Conservation (phyloP, 1,140 invertebrate species). For the Limonius californicus region DNA sequence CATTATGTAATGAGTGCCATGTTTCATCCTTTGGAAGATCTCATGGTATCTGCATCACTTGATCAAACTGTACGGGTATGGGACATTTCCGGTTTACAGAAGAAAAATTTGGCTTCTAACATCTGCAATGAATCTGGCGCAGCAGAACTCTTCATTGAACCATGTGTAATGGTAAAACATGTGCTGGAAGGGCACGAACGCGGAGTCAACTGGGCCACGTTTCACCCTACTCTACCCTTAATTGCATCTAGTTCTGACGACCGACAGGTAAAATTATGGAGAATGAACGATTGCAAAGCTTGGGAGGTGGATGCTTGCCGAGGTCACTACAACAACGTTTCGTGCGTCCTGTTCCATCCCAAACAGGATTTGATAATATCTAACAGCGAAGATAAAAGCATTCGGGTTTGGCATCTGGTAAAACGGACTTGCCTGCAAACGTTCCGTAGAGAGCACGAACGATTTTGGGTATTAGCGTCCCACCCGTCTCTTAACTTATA, state of each 20-base stretch:
- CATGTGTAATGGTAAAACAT: conserved; percentile 97
- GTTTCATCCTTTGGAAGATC: conserved; percentile 95
- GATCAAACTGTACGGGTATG: conserved; percentile 98
- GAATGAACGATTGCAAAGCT: conserved; percentile 96
- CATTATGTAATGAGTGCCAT: conserved; percentile 99
- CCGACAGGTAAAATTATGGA: conserved; percentile 95
- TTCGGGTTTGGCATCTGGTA: conserved; percentile 98
- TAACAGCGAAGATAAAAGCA: conserved; percentile 97
- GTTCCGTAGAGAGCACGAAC: conserved; percentile 91
- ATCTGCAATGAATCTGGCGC: conserved; percentile 90
- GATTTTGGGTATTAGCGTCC: conserved; percentile 93
- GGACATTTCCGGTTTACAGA: conserved; percentile 95
- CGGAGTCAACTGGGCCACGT: conserved; percentile 98
- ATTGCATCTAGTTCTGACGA: conserved; percentile 98
- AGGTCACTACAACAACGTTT: conserved; percentile 99
- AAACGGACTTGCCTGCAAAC: conserved; percentile 95
- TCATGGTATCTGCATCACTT: conserved; percentile 96
- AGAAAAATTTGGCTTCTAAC: conserved; percentile 97
- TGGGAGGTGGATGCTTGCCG: conserved; percentile 99
- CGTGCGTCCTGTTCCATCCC: conserved; percentile 96
- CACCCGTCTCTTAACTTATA: conserved; percentile 86
- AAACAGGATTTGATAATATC: conserved; percentile 94
- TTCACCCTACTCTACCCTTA: conserved; percentile 92
- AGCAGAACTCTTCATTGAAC: conserved; percentile 92
- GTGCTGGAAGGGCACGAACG: conserved; percentile 96